phyloP scores from a whole-genome alignment of 1,140 invertebrate genomes.

The Drosophila kurseongensis region DNA sequence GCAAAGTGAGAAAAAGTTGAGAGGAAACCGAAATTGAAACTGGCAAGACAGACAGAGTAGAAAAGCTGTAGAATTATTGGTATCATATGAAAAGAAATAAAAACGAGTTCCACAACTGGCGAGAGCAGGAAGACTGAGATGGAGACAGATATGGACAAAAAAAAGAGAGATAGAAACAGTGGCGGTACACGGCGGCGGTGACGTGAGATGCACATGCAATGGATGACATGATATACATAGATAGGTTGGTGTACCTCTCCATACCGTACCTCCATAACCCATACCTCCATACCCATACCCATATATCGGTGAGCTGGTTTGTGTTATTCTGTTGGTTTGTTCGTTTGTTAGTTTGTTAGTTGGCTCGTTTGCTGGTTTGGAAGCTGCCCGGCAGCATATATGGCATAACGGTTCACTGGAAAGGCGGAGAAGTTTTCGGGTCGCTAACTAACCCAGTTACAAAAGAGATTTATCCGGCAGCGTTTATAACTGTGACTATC shows the following conservation, averaged over 20 bases:
- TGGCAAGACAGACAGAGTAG: conserved; percentile 24
- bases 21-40: conserved; percentile 19
- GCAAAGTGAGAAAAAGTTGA: conserved; percentile 37
- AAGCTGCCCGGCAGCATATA: conserved; percentile 31
- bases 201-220: conserved; percentile 60
- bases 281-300: no score
- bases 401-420: conserved; percentile 43
- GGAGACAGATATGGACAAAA: conserved; percentile 4
- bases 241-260: conserved; percentile 13
- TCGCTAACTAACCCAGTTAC: conserved; percentile 41
- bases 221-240: conserved; percentile 51
- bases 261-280: no score
- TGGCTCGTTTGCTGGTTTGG: neutral
- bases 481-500: conserved; percentile 37
- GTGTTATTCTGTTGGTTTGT: neutral
- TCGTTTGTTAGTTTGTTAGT: neutral
- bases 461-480: conserved; percentile 27
- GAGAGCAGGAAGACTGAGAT: conserved; percentile 29
- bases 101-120: conserved; percentile 67
- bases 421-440: conserved; percentile 42
- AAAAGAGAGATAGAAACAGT: conserved; percentile 4
- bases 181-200: conserved; percentile 17
- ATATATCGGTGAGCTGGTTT: conserved; percentile 3
- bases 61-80: conserved; percentile 68
- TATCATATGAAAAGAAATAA: conserved; percentile 61